Base-by-base conservation (phyloP, 2,888 invertebrate genomes). In the Yponomeuta cagnagella region DNA sequence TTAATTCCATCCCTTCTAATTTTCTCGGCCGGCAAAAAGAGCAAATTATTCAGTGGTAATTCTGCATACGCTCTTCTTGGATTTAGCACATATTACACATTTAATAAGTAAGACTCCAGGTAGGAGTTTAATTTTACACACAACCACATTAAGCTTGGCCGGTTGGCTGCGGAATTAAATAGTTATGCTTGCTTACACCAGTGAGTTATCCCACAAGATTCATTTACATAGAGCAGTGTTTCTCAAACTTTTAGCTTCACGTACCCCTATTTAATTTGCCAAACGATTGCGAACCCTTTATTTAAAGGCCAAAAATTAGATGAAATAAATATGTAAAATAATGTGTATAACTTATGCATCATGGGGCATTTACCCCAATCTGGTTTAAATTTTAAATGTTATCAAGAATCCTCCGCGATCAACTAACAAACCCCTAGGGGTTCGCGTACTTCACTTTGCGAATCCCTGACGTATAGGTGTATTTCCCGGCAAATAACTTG, bases 31-130 rank as follows among this genome's bases (percentile, higher is more conserved):
- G 15, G 15, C 52, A 58, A 58, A 15, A 1, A 58, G 12, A 58
- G 52, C 12, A 15, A 15, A 15, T 58, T 15, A 58, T 15, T 58
- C 52, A 43, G 43, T 43, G 43, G 8, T 43, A 8, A 58, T 58
- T 58, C 31, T 4, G 65, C 30, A 23, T 4, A 33, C 65, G 9
- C 65, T 33, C 31, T 65, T 31, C 10, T 65, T 30, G 65, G 65
- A 65, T 12, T 31, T 65, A 65, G 30, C 33, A 30, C 33, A 81
- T 82, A 84, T 85, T 82, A 82, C 83, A 79, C 76, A 77, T 79
- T 82, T 79, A 80, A 80, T 82, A 84, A 84, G 82, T 81, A 78
- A 81, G 80, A 80, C 80, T 78, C 75, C 74, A 77, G 74, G 65
- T 33, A 31, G 31, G 65, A 30, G 78, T 79, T 80, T 80, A 80